phyloP scores from a whole-genome alignment of 2,888 invertebrate genomes.

The Mechanitis mazaeus region DNA sequence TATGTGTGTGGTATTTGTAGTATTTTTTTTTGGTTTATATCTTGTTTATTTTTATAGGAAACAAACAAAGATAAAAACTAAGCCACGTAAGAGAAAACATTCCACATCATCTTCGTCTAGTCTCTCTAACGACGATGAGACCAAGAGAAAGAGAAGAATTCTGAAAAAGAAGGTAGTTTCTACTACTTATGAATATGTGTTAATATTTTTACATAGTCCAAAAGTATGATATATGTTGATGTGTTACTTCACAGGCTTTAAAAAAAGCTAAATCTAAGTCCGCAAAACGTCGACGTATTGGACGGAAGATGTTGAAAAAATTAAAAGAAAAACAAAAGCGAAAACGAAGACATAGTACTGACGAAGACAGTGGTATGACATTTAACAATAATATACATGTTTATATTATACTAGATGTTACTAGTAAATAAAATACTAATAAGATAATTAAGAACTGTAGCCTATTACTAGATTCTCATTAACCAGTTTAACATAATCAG shows the following conservation, averaged over 20 bases:
- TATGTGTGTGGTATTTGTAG: no score
- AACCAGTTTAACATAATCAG: no score
- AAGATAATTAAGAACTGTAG: no score
- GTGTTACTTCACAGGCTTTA: conserved; percentile 38
- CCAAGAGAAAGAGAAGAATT: conserved; percentile 46
- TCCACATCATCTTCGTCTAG: conserved; percentile 43
- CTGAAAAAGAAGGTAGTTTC: conserved; percentile 50
- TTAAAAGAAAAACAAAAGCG: conserved; percentile 57
- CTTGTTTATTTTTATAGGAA: conserved; percentile 38
- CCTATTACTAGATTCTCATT: no score
- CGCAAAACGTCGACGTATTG: conserved; percentile 45
- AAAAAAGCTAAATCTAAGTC: conserved; percentile 52
- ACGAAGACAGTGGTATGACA: conserved; percentile 41
- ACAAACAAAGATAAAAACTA: conserved; percentile 45
- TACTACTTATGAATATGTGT: neutral
- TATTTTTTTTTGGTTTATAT: conserved; percentile 1
- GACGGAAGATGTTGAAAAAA: conserved; percentile 54
- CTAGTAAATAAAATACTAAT: no score
- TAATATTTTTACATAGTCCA: no score
- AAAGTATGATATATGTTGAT: no score
- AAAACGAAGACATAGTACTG: conserved; percentile 10
- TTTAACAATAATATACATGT: neutral
- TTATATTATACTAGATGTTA: no score
- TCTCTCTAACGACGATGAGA: conserved; percentile 42
- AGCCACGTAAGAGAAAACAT: conserved; percentile 52